These are phyloP conservation scores for Amphimallon solstitiale DNA, from an alignment of 2,888 invertebrate species.

Conservation along the genomic window DNA sequence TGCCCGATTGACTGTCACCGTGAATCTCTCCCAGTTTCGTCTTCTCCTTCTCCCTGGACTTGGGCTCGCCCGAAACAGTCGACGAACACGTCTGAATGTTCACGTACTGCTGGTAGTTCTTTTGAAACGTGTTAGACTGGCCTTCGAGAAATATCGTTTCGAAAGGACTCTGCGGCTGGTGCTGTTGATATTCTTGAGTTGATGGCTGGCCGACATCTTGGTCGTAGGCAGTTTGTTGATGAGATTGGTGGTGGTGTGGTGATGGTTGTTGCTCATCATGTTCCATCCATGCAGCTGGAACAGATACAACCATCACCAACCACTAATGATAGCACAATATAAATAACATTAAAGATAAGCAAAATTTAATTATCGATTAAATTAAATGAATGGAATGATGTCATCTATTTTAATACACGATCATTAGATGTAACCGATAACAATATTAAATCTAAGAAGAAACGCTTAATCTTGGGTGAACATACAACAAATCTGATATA, in stretches of 20 bases:
- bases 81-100: too few relatives aligned
- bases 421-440: too few relatives aligned
- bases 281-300: conserved; percentile 58
- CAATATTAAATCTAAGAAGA: too few relatives aligned
- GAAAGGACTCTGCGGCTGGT: not conserved
- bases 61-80: not conserved
- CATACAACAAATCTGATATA: too few relatives aligned
- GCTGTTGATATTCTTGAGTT: conserved; percentile 2
- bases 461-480: too few relatives aligned
- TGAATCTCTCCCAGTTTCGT: not conserved
- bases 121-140: not conserved
- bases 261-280: conserved; percentile 49
- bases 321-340: conserved; percentile 16
- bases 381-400: too few relatives aligned
- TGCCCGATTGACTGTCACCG: not conserved
- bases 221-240: conserved; percentile 25
- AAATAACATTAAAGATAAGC: too few relatives aligned
- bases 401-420: too few relatives aligned
- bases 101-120: not conserved
- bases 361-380: too few relatives aligned
- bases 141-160: not conserved
- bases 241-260: conserved; percentile 44
- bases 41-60: not conserved
- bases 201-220: not conserved
- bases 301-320: conserved; percentile 52